Conservation (phyloP, 92 coral and sea anemone species). For the Parazoanthus atlanticus region DNA sequence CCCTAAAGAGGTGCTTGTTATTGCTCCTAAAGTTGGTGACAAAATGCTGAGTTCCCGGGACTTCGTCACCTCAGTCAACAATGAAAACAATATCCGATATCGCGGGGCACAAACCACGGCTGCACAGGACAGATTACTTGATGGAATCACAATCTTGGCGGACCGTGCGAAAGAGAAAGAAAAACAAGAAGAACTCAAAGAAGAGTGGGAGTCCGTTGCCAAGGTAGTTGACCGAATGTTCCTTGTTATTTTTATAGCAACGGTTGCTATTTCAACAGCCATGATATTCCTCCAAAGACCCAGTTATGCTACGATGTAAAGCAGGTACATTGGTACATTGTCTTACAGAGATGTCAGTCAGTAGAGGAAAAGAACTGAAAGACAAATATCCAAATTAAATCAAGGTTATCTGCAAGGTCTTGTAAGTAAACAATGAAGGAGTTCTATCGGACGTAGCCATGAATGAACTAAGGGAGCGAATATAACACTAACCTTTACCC, state of each 20-base stretch:
- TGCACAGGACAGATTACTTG: slow-evolving; percentile 78
- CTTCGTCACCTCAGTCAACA: slow-evolving; percentile 73
- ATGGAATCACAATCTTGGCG: slow-evolving; percentile 77
- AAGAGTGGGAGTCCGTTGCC: slow-evolving; percentile 97
- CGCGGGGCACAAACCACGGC: slow-evolving; percentile 61
- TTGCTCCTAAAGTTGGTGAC: slow-evolving; percentile 81
- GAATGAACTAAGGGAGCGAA: background rate
- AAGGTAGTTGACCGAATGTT: slow-evolving; percentile 95
- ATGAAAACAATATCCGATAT: slow-evolving; percentile 75
- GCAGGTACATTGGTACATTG: background rate
- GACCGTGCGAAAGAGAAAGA: slow-evolving; percentile 89
- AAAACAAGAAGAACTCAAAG: slow-evolving; percentile 81
- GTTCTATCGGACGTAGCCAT: background rate
- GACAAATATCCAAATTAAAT: background rate
- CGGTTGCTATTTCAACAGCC: slow-evolving; percentile 89
- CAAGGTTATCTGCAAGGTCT: background rate
- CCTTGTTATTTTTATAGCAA: slow-evolving; percentile 80
- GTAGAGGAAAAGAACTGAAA: background rate
- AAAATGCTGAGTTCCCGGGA: slow-evolving; percentile 78
- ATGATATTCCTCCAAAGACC: slow-evolving; percentile 92
- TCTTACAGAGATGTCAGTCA: background rate
- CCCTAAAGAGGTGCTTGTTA: slow-evolving; percentile 81
- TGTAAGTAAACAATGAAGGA: background rate
- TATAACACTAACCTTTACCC: background rate
- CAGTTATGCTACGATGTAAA: slow-evolving; percentile 83